Base-by-base conservation (phyloP, 2,888 invertebrate species). In the Acrobasis repandana region DNA sequence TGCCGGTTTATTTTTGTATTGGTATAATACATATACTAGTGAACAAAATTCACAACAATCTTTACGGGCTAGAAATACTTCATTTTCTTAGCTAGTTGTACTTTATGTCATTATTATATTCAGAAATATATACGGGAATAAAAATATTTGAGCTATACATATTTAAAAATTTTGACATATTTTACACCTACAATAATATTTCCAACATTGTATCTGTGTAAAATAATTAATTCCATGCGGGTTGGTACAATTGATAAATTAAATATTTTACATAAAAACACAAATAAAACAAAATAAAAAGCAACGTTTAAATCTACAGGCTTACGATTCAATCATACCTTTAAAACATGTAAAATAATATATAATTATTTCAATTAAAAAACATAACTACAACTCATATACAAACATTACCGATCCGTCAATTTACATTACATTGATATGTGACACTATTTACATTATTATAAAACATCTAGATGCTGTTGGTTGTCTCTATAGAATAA, bases 361-460 rank as follows among this genome's bases (percentile, higher is more conserved):
- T 16, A 16, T 15, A 36, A 52, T 36, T 43, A 16, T 2, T 34
- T 36, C n/a, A 43, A 14, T 34, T 36, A 14, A n/a, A 14, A 38
- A 38, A 43, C 36, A 43, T 43, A 54, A 16, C 61, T 65, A 69
- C 61, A 67, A 63, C 66, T 67, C 65, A 70, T 70, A 70, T 67
- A 70, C 61, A 64, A 34, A 64, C 56, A 61, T 52, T 48, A 65
- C 61, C 58, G 63, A 57, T 62, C 54, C 15, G 46, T 68, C 43
- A 73, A 75, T 81, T 75, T 82, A 85, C 79, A 83, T 68, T 71
- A 75, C 71, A 74, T 61, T 82, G 84, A 85, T 87, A 86, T 86
- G 84, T 85, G 79, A 84, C 77, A 82, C 75, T 85, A 85, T 86
- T 72, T 83, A 86, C 86, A 88, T 66, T 72, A 66, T 65, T 69